phyloP scores from a whole-genome alignment of 2,797 vertebrate species.

The Tiaroga cobitis region DNA sequence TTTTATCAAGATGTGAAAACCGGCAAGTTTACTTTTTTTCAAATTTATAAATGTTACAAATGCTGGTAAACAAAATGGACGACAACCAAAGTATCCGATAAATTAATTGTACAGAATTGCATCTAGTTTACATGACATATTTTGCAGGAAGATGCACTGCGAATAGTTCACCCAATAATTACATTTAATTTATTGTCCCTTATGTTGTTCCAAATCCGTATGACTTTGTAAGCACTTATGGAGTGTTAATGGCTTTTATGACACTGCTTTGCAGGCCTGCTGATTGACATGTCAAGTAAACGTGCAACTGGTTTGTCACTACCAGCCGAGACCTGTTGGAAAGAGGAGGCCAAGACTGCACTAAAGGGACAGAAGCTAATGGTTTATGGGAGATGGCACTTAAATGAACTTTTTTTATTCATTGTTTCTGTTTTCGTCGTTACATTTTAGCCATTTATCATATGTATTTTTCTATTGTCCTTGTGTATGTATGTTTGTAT shows the following conservation, averaged over 20 bases:
- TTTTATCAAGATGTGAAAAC: background rate
- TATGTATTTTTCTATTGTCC: constrained; percentile 56
- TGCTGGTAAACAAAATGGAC: background rate
- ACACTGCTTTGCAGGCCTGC: constrained; percentile 24
- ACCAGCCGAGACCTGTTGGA: constrained; percentile 5
- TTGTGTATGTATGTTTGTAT: constrained; percentile 14
- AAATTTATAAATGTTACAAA: background rate
- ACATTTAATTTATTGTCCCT: background rate
- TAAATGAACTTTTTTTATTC: constrained; percentile 48
- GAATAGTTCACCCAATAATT: background rate
- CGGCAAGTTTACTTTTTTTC: constrained; percentile 8
- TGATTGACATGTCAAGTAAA: constrained; percentile 28
- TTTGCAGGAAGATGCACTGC: background rate
- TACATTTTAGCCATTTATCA: constrained; percentile 52
- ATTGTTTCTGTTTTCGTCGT: constrained; percentile 44
- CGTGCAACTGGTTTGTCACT: constrained; percentile 11
- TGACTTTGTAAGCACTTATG: constrained; percentile 11
- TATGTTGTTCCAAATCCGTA: background rate
- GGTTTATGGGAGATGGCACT: constrained; percentile 50
- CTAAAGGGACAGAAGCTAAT: constrained; percentile 31
- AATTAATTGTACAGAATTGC: background rate
- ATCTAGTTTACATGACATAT: background rate
- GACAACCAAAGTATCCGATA: background rate
- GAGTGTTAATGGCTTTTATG: constrained; percentile 8
- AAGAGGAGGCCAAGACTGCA: constrained; percentile 37